These are phyloP conservation scores for Alces alces DNA, from an alignment of 2,113 vertebrate genomes.

Conservation along the genomic window DNA sequence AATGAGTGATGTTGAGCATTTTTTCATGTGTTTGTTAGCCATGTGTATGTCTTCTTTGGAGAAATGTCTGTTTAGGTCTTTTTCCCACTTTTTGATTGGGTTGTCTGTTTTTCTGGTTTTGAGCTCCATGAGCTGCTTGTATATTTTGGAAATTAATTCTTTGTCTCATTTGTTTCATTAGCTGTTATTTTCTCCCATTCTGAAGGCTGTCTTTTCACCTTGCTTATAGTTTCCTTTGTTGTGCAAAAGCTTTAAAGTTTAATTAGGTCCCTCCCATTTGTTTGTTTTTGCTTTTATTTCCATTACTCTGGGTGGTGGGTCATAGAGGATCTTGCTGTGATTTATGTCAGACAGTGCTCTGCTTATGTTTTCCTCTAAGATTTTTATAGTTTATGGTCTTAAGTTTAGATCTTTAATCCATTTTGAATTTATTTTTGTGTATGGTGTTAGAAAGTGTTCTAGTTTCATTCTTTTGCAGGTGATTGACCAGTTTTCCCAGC, in stretches of 20 bases:
- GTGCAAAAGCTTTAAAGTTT: neutral
- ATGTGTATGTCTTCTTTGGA: neutral
- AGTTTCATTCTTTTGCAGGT: neutral
- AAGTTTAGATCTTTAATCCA: neutral
- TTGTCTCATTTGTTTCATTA: neutral
- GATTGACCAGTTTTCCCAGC: neutral
- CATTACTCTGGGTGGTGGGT: neutral
- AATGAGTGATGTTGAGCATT: neutral
- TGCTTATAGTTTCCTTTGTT: neutral
- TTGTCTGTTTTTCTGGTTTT: neutral
- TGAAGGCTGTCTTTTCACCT: neutral
- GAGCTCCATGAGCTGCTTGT: fast-evolving
- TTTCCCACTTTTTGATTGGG: neutral
- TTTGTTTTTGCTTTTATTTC: neutral
- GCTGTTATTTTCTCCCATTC: neutral
- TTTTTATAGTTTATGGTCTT: neutral
- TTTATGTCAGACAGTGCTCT: neutral
- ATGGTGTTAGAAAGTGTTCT: neutral
- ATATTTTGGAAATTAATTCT: neutral
- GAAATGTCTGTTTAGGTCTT: neutral
- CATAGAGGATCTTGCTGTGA: neutral
- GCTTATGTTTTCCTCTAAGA: neutral
- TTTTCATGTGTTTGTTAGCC: neutral
- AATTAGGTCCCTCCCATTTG: neutral
- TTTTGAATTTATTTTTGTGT: neutral